Evolutionary conservation across 2,113 vertebrate genomes (phyloP), one percentile per base, ranked within the genome.

Genomic region (Sula dactylatra): DNA sequence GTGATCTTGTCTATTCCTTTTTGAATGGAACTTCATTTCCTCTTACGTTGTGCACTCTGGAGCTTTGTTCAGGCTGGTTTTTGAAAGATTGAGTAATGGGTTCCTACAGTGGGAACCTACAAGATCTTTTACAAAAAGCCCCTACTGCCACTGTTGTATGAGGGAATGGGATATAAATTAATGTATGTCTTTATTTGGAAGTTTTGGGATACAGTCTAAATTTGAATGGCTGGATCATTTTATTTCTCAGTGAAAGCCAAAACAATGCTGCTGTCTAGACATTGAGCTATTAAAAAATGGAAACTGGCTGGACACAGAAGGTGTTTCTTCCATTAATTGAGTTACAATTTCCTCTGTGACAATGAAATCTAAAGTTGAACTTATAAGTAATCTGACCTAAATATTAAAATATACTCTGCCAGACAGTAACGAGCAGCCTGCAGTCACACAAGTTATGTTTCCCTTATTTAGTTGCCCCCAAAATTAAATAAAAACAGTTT

Each of bases 291-390:
- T 72, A 67, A 76, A 87, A 73, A 92, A 80, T 81, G 9, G 50
- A 93, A 94, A 74, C 64, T 77, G 58, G 27, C 61, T 96, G 80
- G 49, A 36, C 50, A 49, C 42, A 80, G 62, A 85, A 80, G 49
- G 47, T 89, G 49, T 88, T 91, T 85, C 40, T 86, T 95, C 84
- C 73, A 69, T 88, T 93, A 95, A 94, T 82, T 69, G 16, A 86
- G 26, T 82, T 77, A 59, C 14, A 16, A 7, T 76, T 93, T 45
- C 67, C 85, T 66, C 74, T 70, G 31, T 86, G 90, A 77, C 90
- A 92, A 90, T 96, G 86, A 94, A 96, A 95, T 71, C 61, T 88
- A 67, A 96, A 97, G 78, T 66, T 73, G 96, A 93, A 95, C 40
- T 67, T 92, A 55, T 36, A 96, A 96, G 89, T 92, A 93, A 95